Percentiles rank a stretch among this genome's conserved stretches.
These are phyloP conservation scores for Phainopepla nitens DNA, from an alignment of 2,113 vertebrate genomes.

Conservation along the genomic window DNA sequence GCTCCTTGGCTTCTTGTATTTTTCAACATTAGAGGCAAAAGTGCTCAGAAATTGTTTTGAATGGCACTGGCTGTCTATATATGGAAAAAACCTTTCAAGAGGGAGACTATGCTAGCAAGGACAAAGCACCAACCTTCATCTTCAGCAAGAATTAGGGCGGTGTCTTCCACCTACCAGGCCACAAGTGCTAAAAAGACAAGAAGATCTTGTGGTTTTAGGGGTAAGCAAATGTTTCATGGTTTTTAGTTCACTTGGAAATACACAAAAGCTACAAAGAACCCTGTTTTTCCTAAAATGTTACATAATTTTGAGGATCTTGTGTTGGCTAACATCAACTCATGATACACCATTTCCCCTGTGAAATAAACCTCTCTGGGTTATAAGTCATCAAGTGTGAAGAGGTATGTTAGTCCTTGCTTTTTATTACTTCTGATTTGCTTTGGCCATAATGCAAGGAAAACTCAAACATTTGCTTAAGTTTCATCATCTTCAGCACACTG, in stretches of 20 bases:
- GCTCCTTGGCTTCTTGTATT: background rate
- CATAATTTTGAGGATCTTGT: background rate
- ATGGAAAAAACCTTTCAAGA: slow-evolving; percentile 32
- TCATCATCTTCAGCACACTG: background rate
- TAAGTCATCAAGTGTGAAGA: background rate
- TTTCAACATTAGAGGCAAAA: slow-evolving; percentile 14
- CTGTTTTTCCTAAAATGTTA: background rate
- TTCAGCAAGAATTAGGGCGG: background rate
- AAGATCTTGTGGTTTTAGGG: background rate
- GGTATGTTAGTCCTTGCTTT: background rate
- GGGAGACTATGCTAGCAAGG: background rate
- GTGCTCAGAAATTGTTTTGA: background rate
- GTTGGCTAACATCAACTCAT: background rate
- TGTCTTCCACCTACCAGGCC: background rate
- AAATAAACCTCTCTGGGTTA: background rate
- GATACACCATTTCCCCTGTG: background rate
- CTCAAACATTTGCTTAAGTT: slow-evolving; percentile 28
- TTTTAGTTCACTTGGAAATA: background rate
- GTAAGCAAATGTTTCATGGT: background rate
- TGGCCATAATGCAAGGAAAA: slow-evolving; percentile 25
- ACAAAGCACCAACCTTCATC: background rate
- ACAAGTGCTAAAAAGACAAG: background rate
- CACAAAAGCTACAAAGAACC: background rate
- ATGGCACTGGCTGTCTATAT: background rate
- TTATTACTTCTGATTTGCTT: slow-evolving; percentile 20